A percentile compares a stretch with the other conserved stretches of the same genome.
These are phyloP conservation scores for Corydoras sp. DNA, from an alignment of 2,113 vertebrate species.

Conservation along the genomic window DNA sequence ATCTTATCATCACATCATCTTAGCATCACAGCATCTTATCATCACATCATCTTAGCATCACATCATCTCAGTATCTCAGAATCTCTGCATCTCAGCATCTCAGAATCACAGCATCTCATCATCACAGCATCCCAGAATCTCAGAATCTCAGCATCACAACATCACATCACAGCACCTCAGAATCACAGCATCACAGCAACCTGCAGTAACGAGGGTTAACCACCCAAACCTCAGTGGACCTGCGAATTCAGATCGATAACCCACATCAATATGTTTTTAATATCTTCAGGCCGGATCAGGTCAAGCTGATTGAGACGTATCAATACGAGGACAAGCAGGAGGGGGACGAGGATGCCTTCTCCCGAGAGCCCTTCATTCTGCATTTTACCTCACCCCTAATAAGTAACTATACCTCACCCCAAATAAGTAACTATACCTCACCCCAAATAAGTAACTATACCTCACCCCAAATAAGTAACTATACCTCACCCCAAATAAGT, in stretches of 20 bases:
- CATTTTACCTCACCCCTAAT: slow-evolving; percentile 56
- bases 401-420: slow-evolving; percentile 55
- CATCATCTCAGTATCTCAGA: slow-evolving; percentile 25
- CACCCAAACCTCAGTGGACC: too few species aligned
- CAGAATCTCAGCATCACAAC: not conserved
- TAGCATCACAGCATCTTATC: too few species aligned
- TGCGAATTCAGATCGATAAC: too few species aligned
- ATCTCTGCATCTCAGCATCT: not conserved
- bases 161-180: too few species aligned
- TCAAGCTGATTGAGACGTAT: slow-evolving; percentile 55
- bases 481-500: too few species aligned
- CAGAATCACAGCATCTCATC: not conserved
- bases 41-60: too few species aligned
- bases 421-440: too few species aligned
- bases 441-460: too few species aligned
- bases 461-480: too few species aligned
- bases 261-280: not conserved
- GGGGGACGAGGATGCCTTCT: slow-evolving; percentile 59
- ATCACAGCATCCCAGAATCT: slow-evolving; percentile 22
- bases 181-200: too few species aligned
- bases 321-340: slow-evolving; percentile 62
- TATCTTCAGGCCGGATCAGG: slow-evolving; percentile 58
- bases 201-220: too few species aligned
- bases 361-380: slow-evolving; percentile 67
- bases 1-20: too few species aligned